phyloP scores from a whole-genome alignment of 2,113 vertebrate genomes.

The Corvus cornix region DNA sequence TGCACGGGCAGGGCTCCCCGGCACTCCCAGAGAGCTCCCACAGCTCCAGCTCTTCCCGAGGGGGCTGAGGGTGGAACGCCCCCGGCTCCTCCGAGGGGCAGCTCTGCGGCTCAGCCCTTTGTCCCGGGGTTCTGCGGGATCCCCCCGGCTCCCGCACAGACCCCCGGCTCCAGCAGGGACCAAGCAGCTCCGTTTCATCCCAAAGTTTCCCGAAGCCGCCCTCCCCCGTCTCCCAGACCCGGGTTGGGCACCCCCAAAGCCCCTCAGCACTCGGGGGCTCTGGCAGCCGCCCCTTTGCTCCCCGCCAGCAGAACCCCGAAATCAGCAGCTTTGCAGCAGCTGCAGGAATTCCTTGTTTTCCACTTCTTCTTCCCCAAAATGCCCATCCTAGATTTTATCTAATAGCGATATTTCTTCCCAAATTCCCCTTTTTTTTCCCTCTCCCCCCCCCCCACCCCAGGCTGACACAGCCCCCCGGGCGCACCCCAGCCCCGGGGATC shows the following conservation, averaged over 20 bases:
- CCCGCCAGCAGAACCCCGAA: neutral
- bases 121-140: neutral
- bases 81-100: neutral
- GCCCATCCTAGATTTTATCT: neutral
- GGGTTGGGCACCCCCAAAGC: neutral
- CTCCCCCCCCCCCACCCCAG: too few species aligned
- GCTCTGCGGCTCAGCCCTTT: neutral
- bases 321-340: neutral
- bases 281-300: neutral
- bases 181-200: neutral
- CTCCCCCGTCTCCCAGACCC: fast-evolving
- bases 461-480: neutral
- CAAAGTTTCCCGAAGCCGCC: neutral
- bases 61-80: fast-evolving
- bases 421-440: fast-evolving
- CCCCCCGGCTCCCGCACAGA: neutral
- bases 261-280: fast-evolving
- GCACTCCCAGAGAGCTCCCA: neutral
- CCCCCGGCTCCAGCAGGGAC: neutral
- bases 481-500: too few species aligned
- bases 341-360: neutral
- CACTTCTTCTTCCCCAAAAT: neutral
- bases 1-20: neutral
- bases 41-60: neutral
- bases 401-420: neutral